Conservation (phyloP, 2,113 vertebrate species). For the Sylvilagus bachmani region DNA sequence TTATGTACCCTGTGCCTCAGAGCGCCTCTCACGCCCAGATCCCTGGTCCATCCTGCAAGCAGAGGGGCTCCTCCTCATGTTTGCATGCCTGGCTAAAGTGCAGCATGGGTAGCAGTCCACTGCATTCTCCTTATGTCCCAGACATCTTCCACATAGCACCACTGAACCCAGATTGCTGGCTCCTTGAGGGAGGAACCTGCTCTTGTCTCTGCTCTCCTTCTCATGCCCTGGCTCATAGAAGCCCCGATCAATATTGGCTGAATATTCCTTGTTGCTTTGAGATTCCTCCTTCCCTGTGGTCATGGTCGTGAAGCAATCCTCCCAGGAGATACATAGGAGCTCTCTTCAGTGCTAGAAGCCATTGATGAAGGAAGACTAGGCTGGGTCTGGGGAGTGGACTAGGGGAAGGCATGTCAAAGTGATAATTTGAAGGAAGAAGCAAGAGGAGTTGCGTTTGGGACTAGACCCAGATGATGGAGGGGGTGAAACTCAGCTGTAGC, state of each 20-base stretch:
- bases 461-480: neutral
- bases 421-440: neutral
- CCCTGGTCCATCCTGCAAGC: neutral
- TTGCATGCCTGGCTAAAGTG: neutral
- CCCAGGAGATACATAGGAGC: neutral
- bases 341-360: neutral
- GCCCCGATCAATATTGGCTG: neutral
- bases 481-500: neutral
- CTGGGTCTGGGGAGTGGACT: neutral
- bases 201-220: neutral
- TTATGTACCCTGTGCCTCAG: neutral
- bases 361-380: neutral
- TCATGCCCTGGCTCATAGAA: neutral
- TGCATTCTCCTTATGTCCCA: neutral
- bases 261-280: neutral
- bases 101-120: neutral
- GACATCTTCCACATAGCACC: neutral
- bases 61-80: neutral
- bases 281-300: slow-evolving; percentile 10
- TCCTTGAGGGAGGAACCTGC: neutral
- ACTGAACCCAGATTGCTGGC: neutral
- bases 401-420: neutral
- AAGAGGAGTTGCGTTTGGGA: neutral
- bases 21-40: neutral
- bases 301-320: neutral